Percentiles rank a stretch among this genome's conserved stretches.
Conservation (phyloP, 30 jellyfish, hydroid and myxozoan species). For the Aurelia aurita region DNA sequence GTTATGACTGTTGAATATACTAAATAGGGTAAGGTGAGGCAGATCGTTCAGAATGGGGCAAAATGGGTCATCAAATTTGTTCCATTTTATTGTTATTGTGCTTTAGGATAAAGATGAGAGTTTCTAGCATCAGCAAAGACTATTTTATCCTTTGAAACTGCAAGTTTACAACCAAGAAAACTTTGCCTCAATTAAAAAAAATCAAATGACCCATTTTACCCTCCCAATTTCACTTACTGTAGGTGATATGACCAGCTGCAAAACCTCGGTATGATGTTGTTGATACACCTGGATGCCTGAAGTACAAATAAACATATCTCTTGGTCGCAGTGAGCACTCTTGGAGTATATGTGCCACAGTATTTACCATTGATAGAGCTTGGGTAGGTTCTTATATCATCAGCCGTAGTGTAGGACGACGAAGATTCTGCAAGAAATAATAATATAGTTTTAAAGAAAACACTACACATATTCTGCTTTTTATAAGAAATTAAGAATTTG, state of each 20-base stretch:
- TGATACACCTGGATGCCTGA: not conserved
- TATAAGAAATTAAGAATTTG: not conserved
- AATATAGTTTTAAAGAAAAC: not conserved
- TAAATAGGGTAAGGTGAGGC: too few species aligned
- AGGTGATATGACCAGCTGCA: not conserved
- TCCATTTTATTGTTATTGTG: too few species aligned
- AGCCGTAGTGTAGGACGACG: not conserved
- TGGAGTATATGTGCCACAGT: not conserved
- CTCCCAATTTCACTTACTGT: conserved; percentile 1
- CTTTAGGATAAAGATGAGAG: too few species aligned
- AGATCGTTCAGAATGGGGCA: too few species aligned
- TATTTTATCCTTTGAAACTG: too few species aligned
- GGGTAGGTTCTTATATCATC: not conserved
- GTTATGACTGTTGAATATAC: too few species aligned
- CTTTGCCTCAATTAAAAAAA: too few species aligned
- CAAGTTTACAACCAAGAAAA: too few species aligned
- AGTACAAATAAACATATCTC: not conserved
- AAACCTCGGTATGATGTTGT: not conserved
- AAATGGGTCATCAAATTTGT: too few species aligned
- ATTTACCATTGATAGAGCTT: not conserved
- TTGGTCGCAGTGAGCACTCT: not conserved
- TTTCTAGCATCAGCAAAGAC: too few species aligned
- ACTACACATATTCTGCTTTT: not conserved
- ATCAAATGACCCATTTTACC: too few species aligned
- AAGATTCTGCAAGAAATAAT: not conserved